Evolutionary conservation across 2,888 invertebrate species (phyloP), one percentile per base, ranked within the genome.

Genomic region (Eutolmus rufibarbis): DNA sequence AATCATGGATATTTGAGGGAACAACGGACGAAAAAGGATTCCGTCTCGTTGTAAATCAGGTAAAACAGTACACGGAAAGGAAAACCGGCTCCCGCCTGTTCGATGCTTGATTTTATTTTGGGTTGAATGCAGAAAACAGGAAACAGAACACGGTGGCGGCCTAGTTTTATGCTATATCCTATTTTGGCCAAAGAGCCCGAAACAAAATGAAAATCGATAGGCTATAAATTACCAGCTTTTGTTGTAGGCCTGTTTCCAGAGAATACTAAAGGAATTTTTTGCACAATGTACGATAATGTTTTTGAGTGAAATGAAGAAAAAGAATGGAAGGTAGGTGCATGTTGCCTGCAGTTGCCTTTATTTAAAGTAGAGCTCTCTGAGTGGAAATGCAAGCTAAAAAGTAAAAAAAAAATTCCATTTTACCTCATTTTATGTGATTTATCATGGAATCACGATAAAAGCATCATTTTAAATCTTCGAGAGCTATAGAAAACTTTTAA

Each of bases 131-230:
- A 66, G 66, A 66, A 66, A 66, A 66, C 66, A 66, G 66, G 66
- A 66, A 66, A 66, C 66, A 28, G 66, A 19, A 66, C 66, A 66
- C 28, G 66, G 9, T 28, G 28, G 23, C 28, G 66, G 23, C 66
- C 66, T 28, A 23, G 66, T 66, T 66, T 66, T 57, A 23, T 12
- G 2, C 57, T 57, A 57, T 57, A n/a, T 23, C 57, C 57, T 57
- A 57, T 57, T 57, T 57, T 19, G 57, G 7, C 57, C 23, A 19
- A n/a, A 23, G 66, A 66, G 66, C 66, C 28, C 78, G 78, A 78
- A 78, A 78, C 37, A 19, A 78, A 78, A 43, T 78, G 78, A n/a
- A 78, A 78, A 78, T 78, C 78, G 78, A 78, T 78, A 23, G 78
- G 43, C 78, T 78, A 78, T 78, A 78, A 78, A 78, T 78, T 78